Base-by-base conservation (phyloP, 2,888 invertebrate genomes). In the Drosophila paramelanica region DNA sequence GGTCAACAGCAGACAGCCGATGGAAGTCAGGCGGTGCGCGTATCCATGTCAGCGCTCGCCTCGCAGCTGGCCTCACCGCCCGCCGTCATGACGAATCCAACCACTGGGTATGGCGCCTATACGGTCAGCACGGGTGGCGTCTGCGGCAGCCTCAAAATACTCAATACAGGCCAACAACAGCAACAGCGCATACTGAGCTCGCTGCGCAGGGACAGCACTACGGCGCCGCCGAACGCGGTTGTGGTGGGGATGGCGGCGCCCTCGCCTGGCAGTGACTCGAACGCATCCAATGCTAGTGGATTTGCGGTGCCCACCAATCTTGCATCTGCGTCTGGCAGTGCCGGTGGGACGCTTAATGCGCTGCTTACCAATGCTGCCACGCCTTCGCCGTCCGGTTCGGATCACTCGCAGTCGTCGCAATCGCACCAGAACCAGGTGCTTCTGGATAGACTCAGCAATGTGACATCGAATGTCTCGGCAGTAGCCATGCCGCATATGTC, bases 261-360 rank as follows among this genome's bases (percentile, higher is more conserved):
- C 0, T 92, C 92, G 5, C 93, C 92, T 0, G 91, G 92, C 45
- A 92, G 92, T 55, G 92, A 92, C 75, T 93, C 93, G 43, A 93
- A 92, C 74, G 91, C 92, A 42, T 92, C 92, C 7, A 92, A 92
- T 79, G 91, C 92, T 31, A 94, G 94, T 53, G 91, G 91, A n/a
- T 93, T 94, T 72, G 93, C 94, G 10, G 94, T 94, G 92, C 94
- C 94, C 11, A 89, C 88, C 31, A 85, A 87, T 23, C 59, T 91
- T 4, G 60, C 81, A 38, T 70, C 78, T 13, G 45, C 79, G 6
- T 60, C 70, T 8, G 60, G 70, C 10, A 46, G 72, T 2, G 67
- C 62, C 11, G 57, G 70, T 13, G 78, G 73, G 0, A 52, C 87
- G 3, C 91, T 94, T 45, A 94, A 93, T 65, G 94, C 94, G 10